phyloP scores from a whole-genome alignment of 2,888 invertebrate species.

The Polydrusus tereticollis region DNA sequence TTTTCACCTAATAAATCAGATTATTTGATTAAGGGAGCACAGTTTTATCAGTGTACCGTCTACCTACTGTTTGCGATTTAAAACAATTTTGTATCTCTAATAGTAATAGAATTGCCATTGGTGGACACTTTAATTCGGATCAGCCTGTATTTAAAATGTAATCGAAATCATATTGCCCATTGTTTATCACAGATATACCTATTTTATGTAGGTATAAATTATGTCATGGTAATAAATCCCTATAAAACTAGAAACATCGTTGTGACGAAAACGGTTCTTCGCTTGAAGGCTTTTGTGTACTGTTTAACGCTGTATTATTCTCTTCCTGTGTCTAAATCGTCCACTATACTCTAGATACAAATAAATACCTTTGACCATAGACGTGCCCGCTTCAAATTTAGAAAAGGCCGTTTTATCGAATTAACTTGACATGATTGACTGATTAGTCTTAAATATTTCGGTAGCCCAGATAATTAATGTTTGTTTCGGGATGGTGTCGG shows the following conservation, averaged over 20 bases:
- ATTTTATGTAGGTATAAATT: no score
- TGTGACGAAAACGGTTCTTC: conserved; percentile 36
- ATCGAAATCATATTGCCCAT: no score
- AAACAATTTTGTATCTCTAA: no score
- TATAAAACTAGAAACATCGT: conserved; percentile 11
- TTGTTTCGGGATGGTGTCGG: neutral
- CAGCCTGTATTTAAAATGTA: no score
- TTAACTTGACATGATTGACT: neutral
- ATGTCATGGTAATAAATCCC: conserved; percentile 8
- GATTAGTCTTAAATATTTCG: neutral
- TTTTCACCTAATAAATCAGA: no score
- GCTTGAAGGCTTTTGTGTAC: conserved; percentile 22
- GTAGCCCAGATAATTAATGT: neutral
- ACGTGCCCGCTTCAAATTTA: conserved; percentile 8
- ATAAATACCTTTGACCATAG: neutral
- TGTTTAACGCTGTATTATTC: conserved; percentile 28
- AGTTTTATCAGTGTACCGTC: no score
- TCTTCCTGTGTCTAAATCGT: conserved; percentile 17
- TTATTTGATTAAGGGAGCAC: no score
- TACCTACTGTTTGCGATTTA: no score
- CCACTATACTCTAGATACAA: conserved; percentile 13
- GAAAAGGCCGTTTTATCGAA: neutral
- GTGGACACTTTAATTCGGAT: no score
- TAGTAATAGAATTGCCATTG: no score
- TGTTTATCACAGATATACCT: no score